Base-by-base conservation (phyloP, 2,888 invertebrate genomes). In the Thera britannica region DNA sequence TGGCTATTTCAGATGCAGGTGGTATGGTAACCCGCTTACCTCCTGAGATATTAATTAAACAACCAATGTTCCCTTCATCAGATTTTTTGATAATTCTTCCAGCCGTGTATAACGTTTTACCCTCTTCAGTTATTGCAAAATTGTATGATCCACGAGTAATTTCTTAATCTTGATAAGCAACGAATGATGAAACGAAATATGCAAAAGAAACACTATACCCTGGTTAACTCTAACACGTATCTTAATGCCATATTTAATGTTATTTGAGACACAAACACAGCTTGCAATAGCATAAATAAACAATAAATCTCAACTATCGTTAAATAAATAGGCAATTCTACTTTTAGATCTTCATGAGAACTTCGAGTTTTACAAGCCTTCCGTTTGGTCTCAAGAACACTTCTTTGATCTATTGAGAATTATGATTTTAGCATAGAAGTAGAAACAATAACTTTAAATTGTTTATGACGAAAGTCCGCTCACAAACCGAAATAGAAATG, bases 401-500 rank as follows among this genome's bases (percentile, higher is more conserved):
- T 23, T 6, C 49, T 34, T 52, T 52, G 52, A 34, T 8, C 4
- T 49, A 51, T 51, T 12, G 2, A 51, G 49, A 51, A 36, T 5
- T 5, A 41, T 7, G 9, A 46, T 7, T 9, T 46, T 9, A 46
- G 44, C 9, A 9, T 9, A 46, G 44, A 46, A 1, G 9, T 48
- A 12, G 54, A 46, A 46, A 41, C 34, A 55, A 41, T 8, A 52
- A n/a, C n/a, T 48, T 11, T 8, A 12, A 9, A 46, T 46, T 34
- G 48, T 12, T 61, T 57, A 58, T 51, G 54, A 38, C 46, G 46
- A 48, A 46, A 58, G 54, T 64, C 9, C 46, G 52, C 57, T 65
- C 12, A n/a, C 48, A 62, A 62, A 63, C 63, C 11, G 56, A 67
- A 67, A 64, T 68, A 68, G 51, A 63, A 60, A 51, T 34, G 63